phyloP scores from a whole-genome alignment of 2,797 vertebrate genomes.

The Poeciliopsis paucimaculata region DNA sequence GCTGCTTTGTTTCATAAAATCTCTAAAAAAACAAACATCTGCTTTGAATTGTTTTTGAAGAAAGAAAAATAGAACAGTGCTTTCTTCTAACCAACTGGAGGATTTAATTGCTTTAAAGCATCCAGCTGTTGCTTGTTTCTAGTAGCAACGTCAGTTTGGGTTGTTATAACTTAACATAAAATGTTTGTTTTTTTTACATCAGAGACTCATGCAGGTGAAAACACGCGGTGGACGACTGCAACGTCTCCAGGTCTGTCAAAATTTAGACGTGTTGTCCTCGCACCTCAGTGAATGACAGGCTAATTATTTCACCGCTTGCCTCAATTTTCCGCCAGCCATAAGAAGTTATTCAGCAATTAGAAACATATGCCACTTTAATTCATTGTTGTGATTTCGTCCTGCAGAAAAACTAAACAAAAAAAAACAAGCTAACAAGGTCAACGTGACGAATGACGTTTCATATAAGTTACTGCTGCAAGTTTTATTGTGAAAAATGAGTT shows the following conservation, averaged over 20 bases:
- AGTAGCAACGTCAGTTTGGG: slow-evolving; percentile 58
- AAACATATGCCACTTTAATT: slow-evolving; percentile 37
- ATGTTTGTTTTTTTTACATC: slow-evolving; percentile 39
- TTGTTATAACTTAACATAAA: slow-evolving; percentile 65
- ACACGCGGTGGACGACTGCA: slow-evolving; percentile 52
- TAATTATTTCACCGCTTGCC: slow-evolving; percentile 57
- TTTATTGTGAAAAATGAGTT: slow-evolving; percentile 57
- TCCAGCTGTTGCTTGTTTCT: slow-evolving; percentile 60
- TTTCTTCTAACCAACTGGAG: slow-evolving; percentile 60
- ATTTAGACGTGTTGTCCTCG: slow-evolving; percentile 48
- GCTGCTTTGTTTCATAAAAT: slow-evolving; percentile 60
- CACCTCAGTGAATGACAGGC: slow-evolving; percentile 64
- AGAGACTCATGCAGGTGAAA: slow-evolving; percentile 52
- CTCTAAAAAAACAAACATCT: slow-evolving; percentile 2
- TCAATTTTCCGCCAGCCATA: slow-evolving; percentile 37
- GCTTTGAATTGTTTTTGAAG: slow-evolving; percentile 52
- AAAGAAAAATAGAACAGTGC: slow-evolving; percentile 33
- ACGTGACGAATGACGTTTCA: slow-evolving; percentile 51
- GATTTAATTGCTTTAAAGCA: slow-evolving; percentile 29
- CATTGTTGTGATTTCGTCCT: slow-evolving; percentile 52
- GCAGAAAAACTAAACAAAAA: slow-evolving; percentile 46
- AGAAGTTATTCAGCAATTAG: slow-evolving; percentile 45
- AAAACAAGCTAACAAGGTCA: slow-evolving; percentile 41
- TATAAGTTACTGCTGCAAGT: slow-evolving; percentile 53
- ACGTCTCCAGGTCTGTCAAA: slow-evolving; percentile 51